These are phyloP conservation scores for Eclectus roratus DNA, from an alignment of 2,113 vertebrate genomes.

Conservation along the genomic window DNA sequence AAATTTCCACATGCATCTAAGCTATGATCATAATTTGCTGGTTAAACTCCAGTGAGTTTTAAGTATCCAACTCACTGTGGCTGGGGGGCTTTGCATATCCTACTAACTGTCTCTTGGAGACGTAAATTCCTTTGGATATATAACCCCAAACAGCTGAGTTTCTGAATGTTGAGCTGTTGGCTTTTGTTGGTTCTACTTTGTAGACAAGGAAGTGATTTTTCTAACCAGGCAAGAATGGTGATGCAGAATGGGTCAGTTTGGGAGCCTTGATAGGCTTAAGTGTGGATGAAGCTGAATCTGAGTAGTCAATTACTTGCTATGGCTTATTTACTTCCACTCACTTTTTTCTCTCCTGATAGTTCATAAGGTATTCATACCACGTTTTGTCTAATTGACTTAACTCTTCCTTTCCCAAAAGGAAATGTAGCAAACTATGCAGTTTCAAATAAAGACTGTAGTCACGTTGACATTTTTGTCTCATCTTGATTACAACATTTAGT, in stretches of 20 bases:
- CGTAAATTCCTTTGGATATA: neutral
- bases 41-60: neutral
- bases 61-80: neutral
- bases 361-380: neutral
- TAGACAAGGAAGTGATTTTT: neutral
- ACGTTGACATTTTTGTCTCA: neutral
- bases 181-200: neutral
- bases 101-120: neutral
- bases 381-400: neutral
- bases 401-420: neutral
- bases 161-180: neutral
- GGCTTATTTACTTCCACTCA: constrained; percentile 1
- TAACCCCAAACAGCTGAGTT: neutral
- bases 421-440: neutral
- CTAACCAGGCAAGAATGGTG: neutral
- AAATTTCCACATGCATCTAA: neutral
- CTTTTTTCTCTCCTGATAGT: neutral
- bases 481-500: neutral
- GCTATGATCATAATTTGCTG: neutral
- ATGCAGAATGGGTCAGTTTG: neutral
- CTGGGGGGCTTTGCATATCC: neutral
- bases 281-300: constrained; percentile 7
- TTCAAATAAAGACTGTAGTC: neutral
- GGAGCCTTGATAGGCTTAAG: neutral
- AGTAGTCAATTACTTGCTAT: neutral